Conservation (phyloP, 2,888 invertebrate species). For the Timema podura region DNA sequence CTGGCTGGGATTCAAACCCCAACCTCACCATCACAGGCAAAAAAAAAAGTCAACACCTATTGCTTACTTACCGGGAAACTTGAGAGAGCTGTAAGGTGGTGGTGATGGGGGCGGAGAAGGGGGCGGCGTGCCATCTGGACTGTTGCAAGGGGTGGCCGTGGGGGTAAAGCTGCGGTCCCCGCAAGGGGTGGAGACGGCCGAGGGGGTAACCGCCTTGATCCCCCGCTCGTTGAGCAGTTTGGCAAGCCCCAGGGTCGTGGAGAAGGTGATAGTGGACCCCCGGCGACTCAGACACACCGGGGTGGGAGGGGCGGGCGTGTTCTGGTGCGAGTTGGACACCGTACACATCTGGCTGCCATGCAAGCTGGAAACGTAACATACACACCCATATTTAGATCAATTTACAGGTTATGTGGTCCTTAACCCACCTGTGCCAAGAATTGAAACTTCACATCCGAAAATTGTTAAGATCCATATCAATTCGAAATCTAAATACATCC, state of each 20-base stretch:
- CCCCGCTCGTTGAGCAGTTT: conserved; percentile 75
- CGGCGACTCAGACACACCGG: conserved; percentile 60
- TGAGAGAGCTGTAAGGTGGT: conserved; percentile 52
- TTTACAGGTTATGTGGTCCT: not conserved
- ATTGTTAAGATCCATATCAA: too few species aligned
- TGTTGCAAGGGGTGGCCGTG: conserved; percentile 85
- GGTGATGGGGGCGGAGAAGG: conserved; percentile 56
- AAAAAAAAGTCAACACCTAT: conserved; percentile 40
- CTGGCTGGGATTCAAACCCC: not conserved
- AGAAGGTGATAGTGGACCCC: conserved; percentile 75
- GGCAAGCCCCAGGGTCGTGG: conserved; percentile 68
- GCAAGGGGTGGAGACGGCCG: conserved; percentile 57
- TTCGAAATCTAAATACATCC: too few species aligned
- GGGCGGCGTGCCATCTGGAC: conserved; percentile 68
- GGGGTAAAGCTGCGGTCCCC: conserved; percentile 66
- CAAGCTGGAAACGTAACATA: conserved; percentile 42
- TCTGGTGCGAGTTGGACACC: conserved; percentile 48
- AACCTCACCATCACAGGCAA: not conserved
- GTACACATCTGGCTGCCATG: conserved; percentile 64
- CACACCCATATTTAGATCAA: not conserved
- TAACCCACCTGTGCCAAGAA: too few species aligned
- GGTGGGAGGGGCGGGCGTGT: conserved; percentile 49
- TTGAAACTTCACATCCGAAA: too few species aligned
- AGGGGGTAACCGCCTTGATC: conserved; percentile 67
- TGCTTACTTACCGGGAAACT: conserved; percentile 52